Base-by-base conservation (phyloP, 2,113 vertebrate species). In the Vimba vimba region DNA sequence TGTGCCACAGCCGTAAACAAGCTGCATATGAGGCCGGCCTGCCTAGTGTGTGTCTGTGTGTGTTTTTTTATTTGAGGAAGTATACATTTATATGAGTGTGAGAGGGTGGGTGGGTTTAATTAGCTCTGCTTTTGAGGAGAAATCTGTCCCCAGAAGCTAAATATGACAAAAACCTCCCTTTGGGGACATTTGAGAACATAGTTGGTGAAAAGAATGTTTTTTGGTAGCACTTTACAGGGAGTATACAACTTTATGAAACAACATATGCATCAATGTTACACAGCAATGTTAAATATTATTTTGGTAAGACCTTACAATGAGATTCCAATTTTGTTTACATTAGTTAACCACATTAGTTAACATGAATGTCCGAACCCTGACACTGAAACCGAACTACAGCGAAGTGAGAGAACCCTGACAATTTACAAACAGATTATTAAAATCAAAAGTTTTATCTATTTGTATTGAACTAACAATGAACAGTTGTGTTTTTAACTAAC, bases 1-100 rank as follows among this genome's bases (percentile, higher is more conserved):
- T 68, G 71, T 25, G 23, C 81, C 64, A 73, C 2, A 66, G 60
- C 30, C 7, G n/a, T 85, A 85, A 87, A 85, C 86, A 85, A 55
- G 82, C 50, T 45, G 76, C 75, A 55, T 33, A 81, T 73, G 55
- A 60, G 62, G 78, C 27, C 33, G 6, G 15, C 10, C 66, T 86
- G 84, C 66, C n/a, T 21, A 5, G 13, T 17, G 50, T 15, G 50
- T 52, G 50, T 80, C 13, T 81, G 86, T 84, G 86, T 86, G 52
- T 52, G 60, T 50, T 55, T 66, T 39, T 64, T 33, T 43, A 55
- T 52, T 43, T 36, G 57, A 78, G 83, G 69, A 74, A 15, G 73
- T 85, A 25, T 77, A 68, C 15, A 8, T 71, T 47, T 85, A 69
- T 27, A 17, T 52, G 73, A 15, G 17, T 80, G 62, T 39, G 33